Conservation (phyloP, 2,797 vertebrate genomes). For the Aphelocoma californica region DNA sequence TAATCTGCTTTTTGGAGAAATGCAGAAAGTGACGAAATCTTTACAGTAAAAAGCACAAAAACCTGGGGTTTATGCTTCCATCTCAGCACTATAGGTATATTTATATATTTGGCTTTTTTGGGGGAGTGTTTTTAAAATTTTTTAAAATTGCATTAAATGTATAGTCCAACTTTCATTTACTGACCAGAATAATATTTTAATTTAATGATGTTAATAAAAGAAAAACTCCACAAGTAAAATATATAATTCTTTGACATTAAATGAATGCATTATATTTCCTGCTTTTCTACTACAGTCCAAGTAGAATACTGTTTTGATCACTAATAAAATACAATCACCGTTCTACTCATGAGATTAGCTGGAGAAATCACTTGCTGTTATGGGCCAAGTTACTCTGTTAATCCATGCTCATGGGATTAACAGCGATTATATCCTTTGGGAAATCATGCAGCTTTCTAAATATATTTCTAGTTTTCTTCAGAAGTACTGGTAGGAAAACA, state of each 20-base stretch:
- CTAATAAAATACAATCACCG: conserved; percentile 33
- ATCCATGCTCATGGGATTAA: conserved; percentile 38
- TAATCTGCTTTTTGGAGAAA: not conserved
- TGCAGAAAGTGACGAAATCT: not conserved
- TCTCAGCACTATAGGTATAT: not conserved
- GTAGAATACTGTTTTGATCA: conserved; percentile 8
- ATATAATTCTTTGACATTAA: not conserved
- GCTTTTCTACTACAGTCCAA: not conserved
- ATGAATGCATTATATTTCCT: not conserved
- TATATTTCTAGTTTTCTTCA: conserved; percentile 65
- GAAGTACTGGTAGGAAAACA: conserved; percentile 62
- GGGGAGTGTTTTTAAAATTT: too few relatives aligned
- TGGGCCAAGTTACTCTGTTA: conserved; percentile 12
- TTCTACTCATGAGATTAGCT: conserved; percentile 16
- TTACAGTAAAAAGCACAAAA: not conserved
- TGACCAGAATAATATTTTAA: not conserved
- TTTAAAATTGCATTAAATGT: not conserved
- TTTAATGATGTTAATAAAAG: not conserved
- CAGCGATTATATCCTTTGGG: conserved; percentile 46
- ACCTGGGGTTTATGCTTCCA: not conserved
- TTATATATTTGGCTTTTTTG: not conserved
- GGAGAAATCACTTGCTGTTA: not conserved
- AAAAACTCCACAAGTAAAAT: not conserved
- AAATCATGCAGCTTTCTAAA: conserved; percentile 67
- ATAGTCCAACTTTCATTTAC: not conserved